Evolutionary conservation across 2,797 vertebrate genomes (phyloP).

Genomic region (Gymnothorax javanicus): DNA sequence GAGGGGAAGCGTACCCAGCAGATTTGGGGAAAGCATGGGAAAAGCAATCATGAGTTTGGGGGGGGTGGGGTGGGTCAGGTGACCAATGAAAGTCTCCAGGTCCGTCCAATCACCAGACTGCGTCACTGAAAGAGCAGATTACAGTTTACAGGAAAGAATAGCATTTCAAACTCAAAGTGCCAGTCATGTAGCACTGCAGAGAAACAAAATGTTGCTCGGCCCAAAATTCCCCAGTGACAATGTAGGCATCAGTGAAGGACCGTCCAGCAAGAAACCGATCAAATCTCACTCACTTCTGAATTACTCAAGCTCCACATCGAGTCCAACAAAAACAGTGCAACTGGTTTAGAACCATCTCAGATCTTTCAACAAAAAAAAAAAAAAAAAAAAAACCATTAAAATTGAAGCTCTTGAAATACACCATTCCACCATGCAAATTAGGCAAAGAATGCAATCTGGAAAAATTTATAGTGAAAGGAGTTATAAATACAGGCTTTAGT

Average conservation of each 20-base stretch:
- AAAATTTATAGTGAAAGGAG: neutral
- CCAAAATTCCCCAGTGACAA: neutral
- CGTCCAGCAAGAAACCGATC: neutral
- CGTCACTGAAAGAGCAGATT: neutral
- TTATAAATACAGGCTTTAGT: too few relatives aligned
- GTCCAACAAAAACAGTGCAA: too few relatives aligned
- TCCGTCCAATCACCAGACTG: neutral
- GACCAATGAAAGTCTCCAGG: neutral
- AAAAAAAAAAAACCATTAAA: too few relatives aligned
- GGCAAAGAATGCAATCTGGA: neutral
- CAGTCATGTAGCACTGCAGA: neutral
- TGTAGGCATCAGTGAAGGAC: neutral
- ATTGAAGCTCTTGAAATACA: neutral
- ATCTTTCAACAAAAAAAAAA: too few relatives aligned
- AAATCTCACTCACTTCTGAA: neutral
- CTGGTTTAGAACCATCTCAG: too few relatives aligned
- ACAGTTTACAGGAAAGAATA: neutral
- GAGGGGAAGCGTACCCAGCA: neutral
- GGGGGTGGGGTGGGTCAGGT: neutral
- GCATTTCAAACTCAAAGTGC: neutral
- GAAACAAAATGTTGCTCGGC: neutral
- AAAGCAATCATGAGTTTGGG: too few relatives aligned
- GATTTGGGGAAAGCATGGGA: conserved; percentile 2
- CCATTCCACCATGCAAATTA: too few relatives aligned
- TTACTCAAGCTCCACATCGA: too few relatives aligned